phyloP scores from a whole-genome alignment of 2,888 invertebrate genomes.

The Platerodrilus igneus region DNA sequence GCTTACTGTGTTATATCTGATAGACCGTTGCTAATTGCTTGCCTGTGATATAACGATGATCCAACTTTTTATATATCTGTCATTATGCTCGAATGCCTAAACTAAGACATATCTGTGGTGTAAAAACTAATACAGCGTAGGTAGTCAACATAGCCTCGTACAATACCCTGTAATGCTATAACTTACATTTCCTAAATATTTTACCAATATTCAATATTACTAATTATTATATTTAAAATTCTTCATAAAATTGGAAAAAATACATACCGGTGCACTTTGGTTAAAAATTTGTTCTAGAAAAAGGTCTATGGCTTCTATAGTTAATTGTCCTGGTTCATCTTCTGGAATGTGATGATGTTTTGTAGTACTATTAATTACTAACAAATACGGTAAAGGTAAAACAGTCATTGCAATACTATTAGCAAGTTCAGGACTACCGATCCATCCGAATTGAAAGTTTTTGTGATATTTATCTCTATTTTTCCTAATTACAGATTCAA shows the following conservation, averaged over 20 bases:
- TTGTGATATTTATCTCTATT: conserved; percentile 75
- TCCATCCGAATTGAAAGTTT: conserved; percentile 86
- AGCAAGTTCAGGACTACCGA: conserved; percentile 82
- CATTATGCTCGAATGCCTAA: no score
- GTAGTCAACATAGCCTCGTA: no score
- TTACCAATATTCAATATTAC: no score
- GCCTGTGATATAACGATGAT: no score
- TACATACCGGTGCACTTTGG: conserved; percentile 69
- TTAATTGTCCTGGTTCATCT: conserved; percentile 75
- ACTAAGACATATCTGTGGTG: no score
- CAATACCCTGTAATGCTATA: no score
- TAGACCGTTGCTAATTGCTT: no score
- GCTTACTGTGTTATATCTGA: no score
- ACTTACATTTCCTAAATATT: no score
- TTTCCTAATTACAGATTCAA: conserved; percentile 64
- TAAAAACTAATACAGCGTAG: no score
- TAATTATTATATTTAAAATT: no score
- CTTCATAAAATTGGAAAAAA: not conserved
- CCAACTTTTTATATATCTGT: no score
- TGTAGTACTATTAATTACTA: conserved; percentile 89
- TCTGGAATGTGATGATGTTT: conserved; percentile 90
- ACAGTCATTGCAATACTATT: conserved; percentile 91
- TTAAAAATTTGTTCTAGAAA: conserved; percentile 75
- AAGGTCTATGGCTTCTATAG: conserved; percentile 68
- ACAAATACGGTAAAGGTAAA: conserved; percentile 74